Percentiles rank a stretch among this genome's conserved stretches.
Evolutionary conservation across 2,113 vertebrate species (phyloP).

Genomic region (Vicugna pacos): DNA sequence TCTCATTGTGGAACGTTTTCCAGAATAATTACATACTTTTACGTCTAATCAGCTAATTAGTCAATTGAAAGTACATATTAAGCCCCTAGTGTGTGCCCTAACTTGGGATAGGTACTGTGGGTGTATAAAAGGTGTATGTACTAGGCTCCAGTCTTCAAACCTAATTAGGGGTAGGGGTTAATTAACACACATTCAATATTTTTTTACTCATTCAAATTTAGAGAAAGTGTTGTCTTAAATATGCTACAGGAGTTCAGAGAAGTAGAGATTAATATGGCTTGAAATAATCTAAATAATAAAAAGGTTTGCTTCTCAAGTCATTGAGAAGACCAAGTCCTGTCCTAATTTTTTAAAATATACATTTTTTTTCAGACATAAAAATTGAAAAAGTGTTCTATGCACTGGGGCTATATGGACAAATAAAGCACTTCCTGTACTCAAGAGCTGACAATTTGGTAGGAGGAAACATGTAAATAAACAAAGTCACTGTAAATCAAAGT

Average conservation of each 20-base stretch:
- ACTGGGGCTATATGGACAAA: neutral
- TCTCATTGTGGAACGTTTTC: slow-evolving; percentile 18
- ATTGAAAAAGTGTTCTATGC: neutral
- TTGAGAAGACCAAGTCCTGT: neutral
- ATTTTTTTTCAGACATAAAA: slow-evolving; percentile 3
- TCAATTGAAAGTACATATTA: neutral
- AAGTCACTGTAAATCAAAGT: neutral
- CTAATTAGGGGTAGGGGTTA: neutral
- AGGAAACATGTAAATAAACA: neutral
- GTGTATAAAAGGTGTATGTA: neutral
- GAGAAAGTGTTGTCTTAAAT: slow-evolving; percentile 1
- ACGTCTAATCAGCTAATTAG: neutral
- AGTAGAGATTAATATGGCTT: slow-evolving; percentile 30
- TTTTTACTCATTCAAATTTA: neutral
- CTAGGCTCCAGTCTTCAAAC: neutral
- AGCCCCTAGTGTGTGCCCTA: neutral
- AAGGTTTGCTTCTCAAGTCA: neutral
- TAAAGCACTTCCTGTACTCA: neutral
- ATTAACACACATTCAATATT: neutral
- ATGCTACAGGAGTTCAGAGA: neutral
- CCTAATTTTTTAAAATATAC: neutral
- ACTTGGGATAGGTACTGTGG: neutral
- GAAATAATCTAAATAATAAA: slow-evolving; percentile 51
- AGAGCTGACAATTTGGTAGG: neutral
- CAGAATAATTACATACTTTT: neutral